Percentiles rank a stretch among this genome's conserved stretches.
Evolutionary conservation across 2,888 invertebrate genomes (phyloP).

Genomic region (Chrysina gloriosa): DNA sequence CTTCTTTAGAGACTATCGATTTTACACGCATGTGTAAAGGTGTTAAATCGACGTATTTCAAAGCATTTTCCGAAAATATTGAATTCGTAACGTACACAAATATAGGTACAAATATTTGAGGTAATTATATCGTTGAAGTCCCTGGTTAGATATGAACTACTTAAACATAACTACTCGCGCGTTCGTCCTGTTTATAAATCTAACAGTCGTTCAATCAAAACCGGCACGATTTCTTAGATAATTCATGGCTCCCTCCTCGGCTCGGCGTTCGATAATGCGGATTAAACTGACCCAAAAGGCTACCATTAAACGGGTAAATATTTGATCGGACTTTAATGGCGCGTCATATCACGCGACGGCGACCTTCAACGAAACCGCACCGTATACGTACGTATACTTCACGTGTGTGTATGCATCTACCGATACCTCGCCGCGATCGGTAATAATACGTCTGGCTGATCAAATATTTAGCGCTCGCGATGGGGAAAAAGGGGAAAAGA

Average conservation of each 20-base stretch:
- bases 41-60: no score
- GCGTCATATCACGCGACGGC: constrained; percentile 48
- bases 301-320: constrained; percentile 42
- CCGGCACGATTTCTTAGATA: constrained; percentile 5
- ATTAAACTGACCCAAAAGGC: constrained; percentile 40
- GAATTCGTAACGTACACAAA: no score
- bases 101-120: no score
- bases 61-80: no score
- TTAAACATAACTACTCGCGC: no score
- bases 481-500: not conserved
- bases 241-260: constrained; percentile 1
- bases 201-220: not conserved
- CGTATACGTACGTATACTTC: not conserved
- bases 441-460: not conserved
- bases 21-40: no score
- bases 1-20: no score
- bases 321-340: constrained; percentile 47
- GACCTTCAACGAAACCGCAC: constrained; percentile 46
- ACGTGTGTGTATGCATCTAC: not conserved
- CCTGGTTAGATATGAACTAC: no score
- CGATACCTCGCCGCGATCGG: not conserved
- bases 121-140: no score
- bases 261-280: constrained; percentile 44
- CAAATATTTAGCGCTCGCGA: constrained; percentile 29
- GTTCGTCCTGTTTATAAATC: no score